Base-by-base conservation (phyloP, 2,797 vertebrate genomes). In the Lateolabrax maculatus region DNA sequence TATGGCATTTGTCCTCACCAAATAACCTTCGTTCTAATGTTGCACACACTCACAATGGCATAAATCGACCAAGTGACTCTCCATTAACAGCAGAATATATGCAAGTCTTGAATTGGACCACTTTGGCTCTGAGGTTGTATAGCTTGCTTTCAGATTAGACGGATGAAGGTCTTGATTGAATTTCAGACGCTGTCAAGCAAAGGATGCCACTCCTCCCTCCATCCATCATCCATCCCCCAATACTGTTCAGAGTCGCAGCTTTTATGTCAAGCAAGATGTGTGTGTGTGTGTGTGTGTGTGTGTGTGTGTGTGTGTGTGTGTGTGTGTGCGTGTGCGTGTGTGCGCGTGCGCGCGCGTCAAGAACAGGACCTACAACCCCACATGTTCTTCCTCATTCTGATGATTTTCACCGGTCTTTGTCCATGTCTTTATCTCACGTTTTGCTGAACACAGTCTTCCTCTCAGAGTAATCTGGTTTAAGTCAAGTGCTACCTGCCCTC, bases 111-210 rank as follows among this genome's bases (percentile, higher is more conserved):
- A 88, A 79, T 79, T 46, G 65, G 56, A 79, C 60, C 78, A 73
- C 80, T 82, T 77, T 65, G 49, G 39, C 67, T 76, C 75, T 79
- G 44, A 71, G 64, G 55, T 70, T 66, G 55, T 66, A 61, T 25
- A 29, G 49, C 25, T 80, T 73, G 61, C 81, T 87, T 89, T 87
- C 36, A 80, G 58, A 70, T 81, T 78, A 76, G 52, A 71, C 10
- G 10, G 61, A 79, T 83, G 46, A 84, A 83, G 86, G 92, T 87
- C 86, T 89, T 90, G 82, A 93, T 90, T 89, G 49, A 80, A 87
- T 89, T 83, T 87, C 84, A 86, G 60, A 34, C 52, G 61, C 66
- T 75, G 9, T 84, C 76, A 77, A 84, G 77, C 68, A 81, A 87
- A 83, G 82, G 80, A 89, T 78, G 67, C 15, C 60, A 73, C 76